Conservation (phyloP, 2,888 invertebrate species). For the Dicyrtoma fusca region DNA sequence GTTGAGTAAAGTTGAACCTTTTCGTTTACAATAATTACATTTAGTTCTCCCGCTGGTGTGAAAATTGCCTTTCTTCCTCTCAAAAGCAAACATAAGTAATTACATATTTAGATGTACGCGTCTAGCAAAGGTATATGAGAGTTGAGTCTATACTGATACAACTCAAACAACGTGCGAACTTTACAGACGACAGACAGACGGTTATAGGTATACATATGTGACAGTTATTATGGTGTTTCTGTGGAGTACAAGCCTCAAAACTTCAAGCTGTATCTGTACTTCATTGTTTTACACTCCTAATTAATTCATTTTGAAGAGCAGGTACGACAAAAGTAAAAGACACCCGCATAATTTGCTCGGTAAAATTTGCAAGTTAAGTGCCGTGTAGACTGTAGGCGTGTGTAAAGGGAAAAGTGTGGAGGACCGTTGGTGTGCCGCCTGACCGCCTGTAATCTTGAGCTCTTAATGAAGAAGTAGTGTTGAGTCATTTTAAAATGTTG, state of each 20-base stretch:
- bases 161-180: too few species aligned
- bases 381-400: not conserved
- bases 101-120: not conserved
- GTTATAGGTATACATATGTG: too few species aligned
- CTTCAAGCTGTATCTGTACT: too few species aligned
- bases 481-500: not conserved
- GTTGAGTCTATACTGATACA: not conserved
- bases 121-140: not conserved
- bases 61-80: conserved; percentile 25
- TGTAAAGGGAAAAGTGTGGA: not conserved
- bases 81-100: not conserved
- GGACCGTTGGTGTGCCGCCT: not conserved
- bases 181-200: too few species aligned
- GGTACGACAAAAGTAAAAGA: too few species aligned
- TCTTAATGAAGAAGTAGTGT: too few species aligned
- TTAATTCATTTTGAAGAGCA: too few species aligned
- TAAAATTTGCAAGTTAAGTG: too few species aligned
- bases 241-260: too few species aligned
- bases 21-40: conserved; percentile 22
- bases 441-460: conserved; percentile 6
- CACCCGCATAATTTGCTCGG: too few species aligned
- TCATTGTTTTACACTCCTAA: too few species aligned
- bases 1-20: conserved; percentile 3
- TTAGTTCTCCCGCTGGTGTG: conserved; percentile 32
- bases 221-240: too few species aligned